Evolutionary conservation across 2,113 vertebrate species (phyloP).

Genomic region (Geothlypis trichas): DNA sequence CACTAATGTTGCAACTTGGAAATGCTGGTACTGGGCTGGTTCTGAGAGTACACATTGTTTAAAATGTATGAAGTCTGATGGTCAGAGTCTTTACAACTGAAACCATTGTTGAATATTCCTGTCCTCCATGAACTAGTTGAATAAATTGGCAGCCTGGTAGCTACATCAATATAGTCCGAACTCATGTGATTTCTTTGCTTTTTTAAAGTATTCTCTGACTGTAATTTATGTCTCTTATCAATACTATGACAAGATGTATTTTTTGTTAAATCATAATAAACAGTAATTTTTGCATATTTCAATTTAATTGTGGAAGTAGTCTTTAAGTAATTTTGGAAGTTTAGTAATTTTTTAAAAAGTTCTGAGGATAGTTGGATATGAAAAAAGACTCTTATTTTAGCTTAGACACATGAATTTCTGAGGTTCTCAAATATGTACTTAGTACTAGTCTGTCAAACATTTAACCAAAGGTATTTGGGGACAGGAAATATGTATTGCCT

Average conservation of each 20-base stretch:
- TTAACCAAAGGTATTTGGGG: background rate
- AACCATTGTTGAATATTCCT: background rate
- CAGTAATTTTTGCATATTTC: background rate
- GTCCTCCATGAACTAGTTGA: background rate
- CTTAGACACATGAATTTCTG: background rate
- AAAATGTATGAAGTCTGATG: background rate
- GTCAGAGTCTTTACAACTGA: background rate
- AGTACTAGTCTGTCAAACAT: background rate
- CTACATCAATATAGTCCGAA: background rate
- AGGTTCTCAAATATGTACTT: background rate
- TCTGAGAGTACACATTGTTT: background rate
- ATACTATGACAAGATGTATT: rapidly evolving
- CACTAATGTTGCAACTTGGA: background rate
- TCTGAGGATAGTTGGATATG: background rate
- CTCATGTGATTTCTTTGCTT: background rate
- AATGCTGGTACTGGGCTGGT: background rate
- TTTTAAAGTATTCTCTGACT: background rate
- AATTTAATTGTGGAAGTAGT: background rate
- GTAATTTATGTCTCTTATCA: background rate
- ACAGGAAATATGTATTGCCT: background rate
- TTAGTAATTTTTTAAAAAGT: background rate
- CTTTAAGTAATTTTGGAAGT: background rate
- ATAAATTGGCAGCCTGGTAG: background rate
- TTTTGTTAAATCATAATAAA: background rate
- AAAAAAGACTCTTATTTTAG: background rate